Conservation (phyloP, 2,113 vertebrate genomes). For the Rhabdomys dilectus region DNA sequence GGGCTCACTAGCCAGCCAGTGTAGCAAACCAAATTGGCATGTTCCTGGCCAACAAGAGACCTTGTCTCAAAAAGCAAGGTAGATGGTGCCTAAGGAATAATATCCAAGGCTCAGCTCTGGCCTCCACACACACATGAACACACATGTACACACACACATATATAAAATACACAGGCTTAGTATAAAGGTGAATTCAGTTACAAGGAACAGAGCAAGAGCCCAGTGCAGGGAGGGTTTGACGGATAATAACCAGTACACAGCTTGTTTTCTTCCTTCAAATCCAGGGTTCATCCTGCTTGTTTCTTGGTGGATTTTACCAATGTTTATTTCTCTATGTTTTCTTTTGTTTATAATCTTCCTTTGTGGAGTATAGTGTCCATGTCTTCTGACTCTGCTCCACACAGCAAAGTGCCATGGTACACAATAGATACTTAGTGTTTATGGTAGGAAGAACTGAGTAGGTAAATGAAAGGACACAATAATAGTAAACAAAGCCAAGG, state of each 20-base stretch:
- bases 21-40: not conserved
- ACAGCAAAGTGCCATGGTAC: not conserved
- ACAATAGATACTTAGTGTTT: conserved; percentile 15
- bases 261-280: conserved; percentile 33
- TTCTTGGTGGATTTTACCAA: conserved; percentile 25
- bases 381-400: conserved; percentile 20
- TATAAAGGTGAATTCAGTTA: not conserved
- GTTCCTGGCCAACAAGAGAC: not conserved
- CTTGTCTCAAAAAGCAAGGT: not conserved
- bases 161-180: not conserved
- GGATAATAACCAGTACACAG: not conserved
- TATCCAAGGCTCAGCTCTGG: not conserved
- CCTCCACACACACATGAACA: not conserved
- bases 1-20: not conserved
- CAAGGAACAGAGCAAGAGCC: not conserved
- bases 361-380: conserved; percentile 20
- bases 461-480: not conserved
- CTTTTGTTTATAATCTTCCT: conserved; percentile 42
- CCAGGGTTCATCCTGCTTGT: not conserved
- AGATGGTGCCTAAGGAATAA: not conserved
- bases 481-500: conserved; percentile 30
- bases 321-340: conserved; percentile 38
- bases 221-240: not conserved
- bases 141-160: not conserved
- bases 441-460: not conserved